Conservation (phyloP, 2,888 invertebrate genomes). For the Dicycla oo region DNA sequence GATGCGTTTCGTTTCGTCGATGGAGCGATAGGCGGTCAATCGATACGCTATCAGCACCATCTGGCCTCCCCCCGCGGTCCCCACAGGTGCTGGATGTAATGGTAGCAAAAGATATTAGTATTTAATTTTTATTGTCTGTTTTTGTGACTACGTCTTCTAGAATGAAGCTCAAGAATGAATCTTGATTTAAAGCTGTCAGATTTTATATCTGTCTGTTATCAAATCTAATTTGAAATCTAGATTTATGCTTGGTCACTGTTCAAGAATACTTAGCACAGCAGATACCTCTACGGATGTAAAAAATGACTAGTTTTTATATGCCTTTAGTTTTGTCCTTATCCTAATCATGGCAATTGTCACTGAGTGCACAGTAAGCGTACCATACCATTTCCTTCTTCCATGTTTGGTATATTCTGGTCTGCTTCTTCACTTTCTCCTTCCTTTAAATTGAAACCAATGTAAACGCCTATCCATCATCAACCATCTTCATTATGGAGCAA, state of each 20-base stretch:
- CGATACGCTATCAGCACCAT: constrained; percentile 77
- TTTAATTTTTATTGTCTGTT: neutral
- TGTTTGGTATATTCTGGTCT: neutral
- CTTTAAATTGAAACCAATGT: neutral
- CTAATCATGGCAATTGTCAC: neutral
- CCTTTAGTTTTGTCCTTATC: neutral
- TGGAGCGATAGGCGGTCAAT: constrained; percentile 76
- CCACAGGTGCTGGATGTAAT: constrained; percentile 69
- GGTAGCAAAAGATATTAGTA: constrained; percentile 57
- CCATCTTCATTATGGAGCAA: neutral
- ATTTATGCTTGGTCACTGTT: neutral
- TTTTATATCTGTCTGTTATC: neutral
- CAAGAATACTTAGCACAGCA: neutral
- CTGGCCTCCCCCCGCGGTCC: constrained; percentile 59
- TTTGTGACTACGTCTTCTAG: neutral
- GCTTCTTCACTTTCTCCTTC: neutral
- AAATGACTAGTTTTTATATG: neutral
- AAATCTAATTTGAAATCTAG: neutral
- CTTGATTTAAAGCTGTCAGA: neutral
- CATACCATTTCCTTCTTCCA: neutral
- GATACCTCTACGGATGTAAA: neutral
- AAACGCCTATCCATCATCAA: neutral
- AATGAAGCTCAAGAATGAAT: neutral
- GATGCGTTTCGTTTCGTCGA: constrained; percentile 74
- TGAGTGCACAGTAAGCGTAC: neutral